Base-by-base conservation (phyloP, 2,797 vertebrate species). In the Hylomyscus alleni region DNA sequence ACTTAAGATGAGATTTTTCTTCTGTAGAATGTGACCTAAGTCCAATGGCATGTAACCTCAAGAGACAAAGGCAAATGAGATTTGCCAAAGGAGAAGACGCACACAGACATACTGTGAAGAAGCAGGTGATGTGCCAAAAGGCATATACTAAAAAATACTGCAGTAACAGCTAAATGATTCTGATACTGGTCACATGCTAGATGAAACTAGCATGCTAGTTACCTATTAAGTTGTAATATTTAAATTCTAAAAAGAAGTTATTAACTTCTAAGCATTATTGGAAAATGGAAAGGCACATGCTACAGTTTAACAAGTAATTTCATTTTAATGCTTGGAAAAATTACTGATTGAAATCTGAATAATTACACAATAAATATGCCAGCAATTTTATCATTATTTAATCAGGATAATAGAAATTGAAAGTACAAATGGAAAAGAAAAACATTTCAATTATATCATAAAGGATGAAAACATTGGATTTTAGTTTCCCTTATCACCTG, bases 291-390 rank as follows among this genome's bases (percentile, higher is more conserved):
- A 0, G 37, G 15, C 13, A 90, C 15, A 75, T 47, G 82, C 47
- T 58, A 72, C 4, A 82, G 52, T 76, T n/a, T 83, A 76, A 78
- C 12, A 91, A 86, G 83, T 75, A 15, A 86, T 89, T 91, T 50
- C 44, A 89, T 84, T n/a, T 92, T 93, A 76, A 81, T 90, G 24
- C 50, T 3, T 6, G 85, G 60, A 96, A 94, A 91, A 80, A 81
- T 5, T 80, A 84, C 34, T 31, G 22, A 78, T 40, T 72, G 93
- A 83, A n/a, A 92, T 92, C 47, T 90, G 76, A 77, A 85, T 67
- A 95, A 90, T 94, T 60, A 56, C 19, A 76, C 47, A 40, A 81
- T 65, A 86, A 97, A 72, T 58, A 94, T 62, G 44, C n/a, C 82
- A 56, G 54, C 19, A 77, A 87, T 73, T 65, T 44, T n/a, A 81